Evolutionary conservation across 92 coral and sea anemone species (phyloP).

Genomic region (Porites lobata): DNA sequence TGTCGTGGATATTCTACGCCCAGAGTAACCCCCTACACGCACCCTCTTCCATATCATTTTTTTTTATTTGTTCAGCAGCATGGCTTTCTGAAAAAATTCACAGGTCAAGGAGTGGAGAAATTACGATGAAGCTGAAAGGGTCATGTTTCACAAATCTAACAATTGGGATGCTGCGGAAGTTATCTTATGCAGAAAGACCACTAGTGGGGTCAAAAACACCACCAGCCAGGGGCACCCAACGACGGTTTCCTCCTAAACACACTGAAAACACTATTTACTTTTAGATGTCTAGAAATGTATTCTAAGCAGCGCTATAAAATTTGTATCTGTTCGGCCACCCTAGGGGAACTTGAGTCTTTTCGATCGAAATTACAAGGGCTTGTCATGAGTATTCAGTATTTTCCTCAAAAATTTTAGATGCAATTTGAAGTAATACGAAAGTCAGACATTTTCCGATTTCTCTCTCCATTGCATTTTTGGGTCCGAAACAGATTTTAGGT

Average conservation of each 20-base stretch:
- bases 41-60: constrained; percentile 50
- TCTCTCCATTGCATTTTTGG: no score
- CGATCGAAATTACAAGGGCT: background rate
- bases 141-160: constrained; percentile 56
- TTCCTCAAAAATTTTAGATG: no score
- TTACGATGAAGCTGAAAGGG: constrained; percentile 58
- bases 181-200: constrained; percentile 46
- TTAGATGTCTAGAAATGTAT: no score
- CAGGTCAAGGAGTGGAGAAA: constrained; percentile 74
- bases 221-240: constrained; percentile 49
- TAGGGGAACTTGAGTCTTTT: no score
- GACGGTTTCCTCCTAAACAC: background rate
- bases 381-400: no score
- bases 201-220: constrained; percentile 53
- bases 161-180: constrained; percentile 77
- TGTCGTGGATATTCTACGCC: constrained; percentile 56
- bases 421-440: no score
- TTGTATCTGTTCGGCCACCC: no score
- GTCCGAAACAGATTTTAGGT: no score
- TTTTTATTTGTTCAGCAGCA: constrained; percentile 59
- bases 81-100: constrained; percentile 66
- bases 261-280: no score
- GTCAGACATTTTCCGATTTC: no score
- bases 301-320: no score
- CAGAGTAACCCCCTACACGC: constrained; percentile 77